phyloP scores from a whole-genome alignment of 2,113 vertebrate genomes.

The Prionailurus viverrinus region DNA sequence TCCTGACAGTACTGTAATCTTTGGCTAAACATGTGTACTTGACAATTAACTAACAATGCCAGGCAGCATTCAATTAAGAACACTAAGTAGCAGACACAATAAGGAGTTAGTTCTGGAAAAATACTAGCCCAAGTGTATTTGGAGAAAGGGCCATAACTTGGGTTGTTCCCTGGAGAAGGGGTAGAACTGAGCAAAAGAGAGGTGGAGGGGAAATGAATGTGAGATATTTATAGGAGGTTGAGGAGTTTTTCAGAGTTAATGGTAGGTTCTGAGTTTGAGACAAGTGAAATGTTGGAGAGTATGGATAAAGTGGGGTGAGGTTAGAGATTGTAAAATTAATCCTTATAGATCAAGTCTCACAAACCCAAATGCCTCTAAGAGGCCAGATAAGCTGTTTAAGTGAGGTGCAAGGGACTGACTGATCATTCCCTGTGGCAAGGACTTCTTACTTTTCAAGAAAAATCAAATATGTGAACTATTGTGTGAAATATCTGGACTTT shows the following conservation, averaged over 20 bases:
- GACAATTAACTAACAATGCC: neutral
- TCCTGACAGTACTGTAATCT: neutral
- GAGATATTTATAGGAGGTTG: neutral
- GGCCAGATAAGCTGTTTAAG: neutral
- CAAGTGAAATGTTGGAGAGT: neutral
- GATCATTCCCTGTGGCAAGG: neutral
- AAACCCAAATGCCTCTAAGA: neutral
- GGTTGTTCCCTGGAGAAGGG: neutral
- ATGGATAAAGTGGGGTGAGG: neutral
- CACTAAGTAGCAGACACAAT: neutral
- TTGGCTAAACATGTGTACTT: neutral
- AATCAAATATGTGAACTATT: neutral
- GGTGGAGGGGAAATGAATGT: neutral
- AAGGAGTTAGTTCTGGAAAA: conserved; percentile 26
- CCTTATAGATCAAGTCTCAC: neutral
- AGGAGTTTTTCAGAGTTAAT: neutral
- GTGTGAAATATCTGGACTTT: neutral
- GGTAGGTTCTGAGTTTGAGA: neutral
- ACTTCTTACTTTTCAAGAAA: conserved; percentile 2
- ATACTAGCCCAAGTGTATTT: neutral
- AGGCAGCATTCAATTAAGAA: neutral
- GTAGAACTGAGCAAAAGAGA: neutral
- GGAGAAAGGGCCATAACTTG: neutral
- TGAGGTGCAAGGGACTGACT: neutral
- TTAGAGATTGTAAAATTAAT: neutral